Conservation (phyloP, 2,797 vertebrate species). For the Acanthurus lineatus region DNA sequence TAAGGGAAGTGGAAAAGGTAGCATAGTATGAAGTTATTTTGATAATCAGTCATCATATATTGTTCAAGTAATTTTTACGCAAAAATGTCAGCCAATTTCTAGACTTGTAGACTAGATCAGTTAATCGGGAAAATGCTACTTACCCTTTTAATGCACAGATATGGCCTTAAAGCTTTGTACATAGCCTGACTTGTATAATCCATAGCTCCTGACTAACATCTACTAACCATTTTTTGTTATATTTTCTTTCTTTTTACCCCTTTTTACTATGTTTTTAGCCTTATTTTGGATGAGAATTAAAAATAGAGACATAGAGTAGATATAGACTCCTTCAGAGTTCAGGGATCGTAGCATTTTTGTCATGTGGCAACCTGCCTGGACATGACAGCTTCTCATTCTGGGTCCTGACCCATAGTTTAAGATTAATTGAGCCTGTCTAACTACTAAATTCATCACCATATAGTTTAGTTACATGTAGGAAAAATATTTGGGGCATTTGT, state of each 20-base stretch:
- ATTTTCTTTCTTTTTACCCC: not conserved
- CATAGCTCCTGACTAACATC: slow-evolving; percentile 40
- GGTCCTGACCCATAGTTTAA: not conserved
- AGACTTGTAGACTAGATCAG: not conserved
- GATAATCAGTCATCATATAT: no score
- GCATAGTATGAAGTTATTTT: not conserved
- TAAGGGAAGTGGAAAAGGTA: no score
- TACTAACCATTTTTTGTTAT: not conserved
- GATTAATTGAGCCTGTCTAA: slow-evolving; percentile 6
- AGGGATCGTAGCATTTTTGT: slow-evolving; percentile 7
- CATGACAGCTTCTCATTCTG: slow-evolving; percentile 25
- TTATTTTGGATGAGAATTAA: not conserved
- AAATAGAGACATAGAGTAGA: slow-evolving; percentile 26
- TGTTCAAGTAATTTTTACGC: not conserved
- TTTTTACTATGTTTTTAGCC: not conserved
- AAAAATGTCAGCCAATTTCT: not conserved
- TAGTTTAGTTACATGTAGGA: not conserved
- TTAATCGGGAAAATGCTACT: not conserved
- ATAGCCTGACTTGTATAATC: not conserved
- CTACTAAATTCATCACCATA: slow-evolving; percentile 54
- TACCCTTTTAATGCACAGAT: slow-evolving; percentile 37
- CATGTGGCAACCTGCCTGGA: slow-evolving; percentile 9
- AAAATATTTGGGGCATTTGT: not conserved
- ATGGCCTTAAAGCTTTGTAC: not conserved
- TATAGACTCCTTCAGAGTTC: slow-evolving; percentile 6